Base-by-base conservation (phyloP, 2,888 invertebrate species). In the Arge pagana region DNA sequence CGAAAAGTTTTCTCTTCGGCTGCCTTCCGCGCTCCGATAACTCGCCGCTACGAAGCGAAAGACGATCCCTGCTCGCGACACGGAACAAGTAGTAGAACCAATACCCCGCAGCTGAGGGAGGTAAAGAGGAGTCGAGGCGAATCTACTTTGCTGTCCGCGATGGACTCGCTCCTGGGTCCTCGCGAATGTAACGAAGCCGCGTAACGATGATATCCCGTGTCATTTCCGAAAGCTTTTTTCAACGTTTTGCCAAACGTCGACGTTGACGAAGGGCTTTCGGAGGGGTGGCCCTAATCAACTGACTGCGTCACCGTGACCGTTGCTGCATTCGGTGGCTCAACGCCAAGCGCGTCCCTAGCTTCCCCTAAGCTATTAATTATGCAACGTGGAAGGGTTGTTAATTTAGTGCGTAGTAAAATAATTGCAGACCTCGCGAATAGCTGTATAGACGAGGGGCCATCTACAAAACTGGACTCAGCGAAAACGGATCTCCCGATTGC, bases 281-380 rank as follows among this genome's bases (percentile, higher is more conserved):
- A 52, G 55, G 54, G 52, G 50, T 53, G 52, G 56, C 55, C 15
- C 48, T 16, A 54, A 42, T 48, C 56, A 23, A 11, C 24, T 39
- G 48, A 48, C 45, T 37, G 37, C 40, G 43, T 15, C 33, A 31
- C 35, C n/a, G 43, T 45, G n/a, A n/a, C 21, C 21, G 31, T 31
- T 33, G 35, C 45, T 56, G 50, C 48, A 49, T 41, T 53, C 28
- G 26, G 26, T 43, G 18, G 41, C 48, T 43, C 41, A 48, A 50
- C 52, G 23, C 41, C 35, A 13, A 36, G 15, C 7, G n/a, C 28
- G 45, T 35, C 40, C 48, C 50, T 23, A 41, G 36, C 18, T 23
- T 52, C 57, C 58, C 52, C 56, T 48, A 52, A 33, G 39, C 56
- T 58, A 61, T 66, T 68, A 67, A 68, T 67, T 67, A 68, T 67